Evolutionary conservation across 2,888 invertebrate species (phyloP), one percentile per base, ranked within the genome.

Genomic region (Rugalucina vietnamica): DNA sequence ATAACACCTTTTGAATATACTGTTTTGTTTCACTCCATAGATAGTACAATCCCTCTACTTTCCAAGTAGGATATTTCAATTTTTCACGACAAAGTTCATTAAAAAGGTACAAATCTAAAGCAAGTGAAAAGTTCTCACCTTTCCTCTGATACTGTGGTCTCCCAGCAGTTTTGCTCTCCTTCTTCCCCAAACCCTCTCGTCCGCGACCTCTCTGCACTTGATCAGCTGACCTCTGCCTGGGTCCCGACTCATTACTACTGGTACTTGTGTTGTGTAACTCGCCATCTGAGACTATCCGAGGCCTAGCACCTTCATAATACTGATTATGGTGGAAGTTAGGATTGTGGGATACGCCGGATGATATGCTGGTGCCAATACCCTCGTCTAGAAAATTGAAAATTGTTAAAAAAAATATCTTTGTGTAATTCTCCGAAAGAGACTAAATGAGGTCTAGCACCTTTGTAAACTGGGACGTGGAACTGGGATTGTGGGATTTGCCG

Each of bases 341-440:
- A n/a, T 78, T 77, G 73, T 60, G 76, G 4, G 82, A 81, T 5
- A 72, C 72, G 1, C 79, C 76, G 34, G 85, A 82, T 29, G 79
- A 57, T 34, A 77, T 54, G 69, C 84, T 81, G 43, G 83, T 81
- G 18, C 89, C 86, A 60, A 81, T 70, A 78, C 80, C 81, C 36
- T 87, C 89, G 82, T 89, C 89, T 89, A 57, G 12, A 71, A 39
- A n/a, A n/a, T n/a, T n/a, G n/a, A n/a, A n/a, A n/a, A n/a, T n/a
- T n/a, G n/a, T n/a, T n/a, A n/a, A n/a, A n/a, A n/a, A n/a, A n/a
- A n/a, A n/a, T n/a, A n/a, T n/a, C n/a, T n/a, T 84, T 82, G 32
- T 86, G 70, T 12, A 84, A 54, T 21, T 88, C 88, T 0, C 81
- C 81, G 65, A 88, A 87, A 0, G 89, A 87, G n/a, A 85, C 80